A percentile compares a stretch with the other conserved stretches of the same genome.
Evolutionary conservation across 2,888 invertebrate species (phyloP).

Genomic region (Agrotis segetum): DNA sequence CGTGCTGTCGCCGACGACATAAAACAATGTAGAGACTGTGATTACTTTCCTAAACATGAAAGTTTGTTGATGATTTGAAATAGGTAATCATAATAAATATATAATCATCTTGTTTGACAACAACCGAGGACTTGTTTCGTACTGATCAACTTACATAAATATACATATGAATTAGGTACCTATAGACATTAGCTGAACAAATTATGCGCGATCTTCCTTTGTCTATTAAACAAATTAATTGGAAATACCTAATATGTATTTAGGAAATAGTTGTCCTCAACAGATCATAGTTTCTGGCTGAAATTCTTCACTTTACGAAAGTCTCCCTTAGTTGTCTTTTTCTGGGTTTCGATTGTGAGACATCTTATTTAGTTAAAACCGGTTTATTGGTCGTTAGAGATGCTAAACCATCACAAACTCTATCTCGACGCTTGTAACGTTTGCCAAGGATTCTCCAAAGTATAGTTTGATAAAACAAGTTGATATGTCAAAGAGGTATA

Average conservation of each 20-base stretch:
- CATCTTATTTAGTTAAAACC: slow-evolving; percentile 3
- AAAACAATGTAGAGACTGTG: neutral
- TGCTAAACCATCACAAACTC: slow-evolving; percentile 4
- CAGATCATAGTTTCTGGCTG: slow-evolving; percentile 11
- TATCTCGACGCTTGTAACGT: slow-evolving; percentile 1
- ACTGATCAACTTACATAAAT: slow-evolving; percentile 23
- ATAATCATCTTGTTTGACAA: slow-evolving; percentile 40
- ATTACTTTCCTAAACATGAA: neutral
- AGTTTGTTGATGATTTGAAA: slow-evolving; percentile 14
- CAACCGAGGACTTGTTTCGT: slow-evolving; percentile 28
- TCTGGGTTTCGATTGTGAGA: slow-evolving; percentile 3
- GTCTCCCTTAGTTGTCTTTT: neutral
- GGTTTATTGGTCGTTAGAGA: slow-evolving; percentile 14
- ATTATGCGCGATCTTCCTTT: slow-evolving; percentile 35
- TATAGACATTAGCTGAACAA: slow-evolving; percentile 29
- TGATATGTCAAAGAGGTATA: slow-evolving; percentile 17
- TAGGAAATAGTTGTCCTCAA: slow-evolving; percentile 23
- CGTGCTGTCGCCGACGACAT: neutral
- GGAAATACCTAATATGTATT: slow-evolving; percentile 25
- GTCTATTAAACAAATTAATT: slow-evolving; percentile 37
- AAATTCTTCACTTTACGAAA: slow-evolving; percentile 5
- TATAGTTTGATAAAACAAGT: slow-evolving; percentile 20
- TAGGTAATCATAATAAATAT: slow-evolving; percentile 22
- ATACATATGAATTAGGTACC: slow-evolving; percentile 31
- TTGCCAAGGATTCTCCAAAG: slow-evolving; percentile 9